Conservation (phyloP, 2,113 vertebrate species). For the Ceyx margarethae region DNA sequence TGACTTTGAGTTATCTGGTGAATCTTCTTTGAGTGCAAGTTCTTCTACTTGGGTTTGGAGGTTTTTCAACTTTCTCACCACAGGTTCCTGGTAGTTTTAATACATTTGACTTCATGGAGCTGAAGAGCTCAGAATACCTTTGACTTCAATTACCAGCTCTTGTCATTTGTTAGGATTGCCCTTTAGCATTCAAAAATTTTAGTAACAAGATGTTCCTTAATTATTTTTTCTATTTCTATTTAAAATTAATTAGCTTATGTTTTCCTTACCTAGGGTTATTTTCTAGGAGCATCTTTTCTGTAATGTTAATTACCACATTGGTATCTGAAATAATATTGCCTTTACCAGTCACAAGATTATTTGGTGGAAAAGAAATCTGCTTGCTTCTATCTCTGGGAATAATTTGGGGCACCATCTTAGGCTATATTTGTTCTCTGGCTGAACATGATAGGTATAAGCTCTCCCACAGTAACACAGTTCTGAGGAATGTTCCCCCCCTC, state of each 20-base stretch:
- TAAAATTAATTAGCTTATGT: not conserved
- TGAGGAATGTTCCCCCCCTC: not conserved
- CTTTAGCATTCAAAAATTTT: not conserved
- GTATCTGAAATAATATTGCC: not conserved
- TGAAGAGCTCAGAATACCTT: not conserved
- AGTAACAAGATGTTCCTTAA: not conserved
- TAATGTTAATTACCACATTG: not conserved
- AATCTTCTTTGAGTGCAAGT: not conserved
- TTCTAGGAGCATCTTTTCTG: not conserved
- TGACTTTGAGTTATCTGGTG: not conserved
- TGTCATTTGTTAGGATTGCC: not conserved
- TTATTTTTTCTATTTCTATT: not conserved
- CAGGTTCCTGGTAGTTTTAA: not conserved
- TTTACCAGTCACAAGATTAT: not conserved
- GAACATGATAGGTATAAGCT: not conserved
- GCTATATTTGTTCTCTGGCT: not conserved
- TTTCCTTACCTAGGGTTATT: not conserved
- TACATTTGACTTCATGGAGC: not conserved
- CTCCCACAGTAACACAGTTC: not conserved
- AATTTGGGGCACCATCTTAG: not conserved
- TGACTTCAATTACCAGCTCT: not conserved
- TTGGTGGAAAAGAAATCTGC: not conserved
- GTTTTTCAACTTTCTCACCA: not conserved
- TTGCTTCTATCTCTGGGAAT: not conserved
- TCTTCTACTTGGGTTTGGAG: not conserved